A percentile compares a stretch with the other conserved stretches of the same genome.
These are phyloP conservation scores for Falco berigora DNA, from an alignment of 2,797 vertebrate species.

Conservation along the genomic window DNA sequence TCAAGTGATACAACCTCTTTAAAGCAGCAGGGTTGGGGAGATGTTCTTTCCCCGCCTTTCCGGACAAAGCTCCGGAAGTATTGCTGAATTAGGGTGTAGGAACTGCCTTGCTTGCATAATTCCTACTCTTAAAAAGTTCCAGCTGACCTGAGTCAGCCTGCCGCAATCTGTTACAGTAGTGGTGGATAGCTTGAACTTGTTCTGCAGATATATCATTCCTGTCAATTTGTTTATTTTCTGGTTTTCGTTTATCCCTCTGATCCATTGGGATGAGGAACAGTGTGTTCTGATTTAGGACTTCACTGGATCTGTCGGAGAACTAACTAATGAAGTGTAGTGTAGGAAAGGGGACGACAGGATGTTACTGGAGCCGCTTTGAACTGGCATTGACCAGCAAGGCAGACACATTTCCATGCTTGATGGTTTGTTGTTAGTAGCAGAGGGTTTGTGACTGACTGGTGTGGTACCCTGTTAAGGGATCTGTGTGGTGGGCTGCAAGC, in stretches of 20 bases:
- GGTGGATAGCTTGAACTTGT: neutral
- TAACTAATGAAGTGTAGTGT: neutral
- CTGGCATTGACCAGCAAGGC: neutral
- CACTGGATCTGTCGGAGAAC: neutral
- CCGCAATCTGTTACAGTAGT: neutral
- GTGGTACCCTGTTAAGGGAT: accelerated
- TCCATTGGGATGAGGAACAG: neutral
- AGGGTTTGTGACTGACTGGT: neutral
- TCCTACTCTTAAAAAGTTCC: neutral
- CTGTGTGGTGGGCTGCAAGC: neutral
- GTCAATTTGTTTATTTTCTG: neutral
- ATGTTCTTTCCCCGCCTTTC: neutral
- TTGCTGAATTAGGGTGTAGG: accelerated
- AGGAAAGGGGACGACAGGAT: neutral
- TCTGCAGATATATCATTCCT: neutral
- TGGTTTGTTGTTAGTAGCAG: neutral
- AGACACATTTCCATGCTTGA: accelerated
- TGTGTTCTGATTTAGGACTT: neutral
- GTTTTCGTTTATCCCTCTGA: neutral
- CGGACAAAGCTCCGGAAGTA: accelerated
- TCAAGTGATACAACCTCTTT: accelerated
- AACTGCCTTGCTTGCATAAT: accelerated
- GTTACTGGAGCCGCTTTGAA: neutral
- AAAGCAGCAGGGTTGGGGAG: neutral
- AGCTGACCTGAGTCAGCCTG: neutral